A percentile compares a stretch with the other conserved stretches of the same genome.
Evolutionary conservation across 1,140 invertebrate species (phyloP).

Genomic region (Sogatella furcifera): DNA sequence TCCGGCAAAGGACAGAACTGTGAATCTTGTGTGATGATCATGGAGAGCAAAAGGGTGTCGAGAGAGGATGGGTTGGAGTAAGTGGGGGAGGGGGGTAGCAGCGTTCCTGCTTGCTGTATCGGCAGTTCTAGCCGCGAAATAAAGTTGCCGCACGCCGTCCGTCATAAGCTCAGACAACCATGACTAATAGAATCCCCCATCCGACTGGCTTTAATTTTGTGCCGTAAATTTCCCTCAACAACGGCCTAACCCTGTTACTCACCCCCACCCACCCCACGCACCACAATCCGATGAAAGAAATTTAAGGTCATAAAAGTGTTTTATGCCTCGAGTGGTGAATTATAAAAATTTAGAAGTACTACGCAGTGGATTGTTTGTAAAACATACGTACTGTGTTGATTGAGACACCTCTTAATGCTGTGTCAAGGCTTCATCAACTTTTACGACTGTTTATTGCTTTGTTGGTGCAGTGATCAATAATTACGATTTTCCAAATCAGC

Average conservation of each 20-base stretch:
- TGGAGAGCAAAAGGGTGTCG: too few species aligned
- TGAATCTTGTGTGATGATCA: too few species aligned
- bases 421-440: too few species aligned
- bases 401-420: too few species aligned
- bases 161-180: conserved; percentile 1
- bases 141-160: not conserved
- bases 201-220: not conserved
- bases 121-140: not conserved
- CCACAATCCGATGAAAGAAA: not conserved
- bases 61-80: not conserved
- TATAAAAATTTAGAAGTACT: not conserved
- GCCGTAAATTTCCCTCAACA: not conserved
- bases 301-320: conserved; percentile 1
- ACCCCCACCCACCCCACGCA: not conserved
- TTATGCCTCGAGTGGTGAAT: not conserved
- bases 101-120: not conserved
- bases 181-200: conserved; percentile 1
- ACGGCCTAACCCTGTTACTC: not conserved
- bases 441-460: too few species aligned
- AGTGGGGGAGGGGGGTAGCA: not conserved
- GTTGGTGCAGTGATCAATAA: too few species aligned
- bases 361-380: not conserved
- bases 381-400: not conserved
- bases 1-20: too few species aligned
- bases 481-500: too few species aligned